These are phyloP conservation scores for Drepana arcuata DNA, from an alignment of 1,140 invertebrate species.

Conservation along the genomic window DNA sequence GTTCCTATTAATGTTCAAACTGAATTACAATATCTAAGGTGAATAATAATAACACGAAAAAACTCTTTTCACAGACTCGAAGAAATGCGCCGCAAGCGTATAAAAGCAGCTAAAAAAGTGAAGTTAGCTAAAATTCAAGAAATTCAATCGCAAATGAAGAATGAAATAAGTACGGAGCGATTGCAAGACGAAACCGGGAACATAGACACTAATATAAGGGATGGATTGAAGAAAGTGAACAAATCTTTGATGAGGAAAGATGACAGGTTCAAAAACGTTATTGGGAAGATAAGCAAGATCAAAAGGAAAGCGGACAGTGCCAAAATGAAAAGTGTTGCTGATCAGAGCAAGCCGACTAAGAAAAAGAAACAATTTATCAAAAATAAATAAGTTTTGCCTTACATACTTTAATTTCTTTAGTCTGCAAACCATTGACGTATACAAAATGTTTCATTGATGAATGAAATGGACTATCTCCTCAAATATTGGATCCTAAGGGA, in stretches of 20 bases:
- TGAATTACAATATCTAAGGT: no score
- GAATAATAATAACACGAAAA: no score
- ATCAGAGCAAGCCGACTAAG: no score
- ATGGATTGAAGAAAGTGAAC: conserved; percentile 54
- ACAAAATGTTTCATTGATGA: no score
- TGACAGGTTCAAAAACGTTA: conserved; percentile 65
- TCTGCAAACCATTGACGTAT: no score
- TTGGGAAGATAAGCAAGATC: conserved; percentile 68
- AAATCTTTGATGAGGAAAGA: conserved; percentile 64
- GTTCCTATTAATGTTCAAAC: no score
- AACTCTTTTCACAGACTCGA: conserved; percentile 48
- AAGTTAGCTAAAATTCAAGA: conserved; percentile 61
- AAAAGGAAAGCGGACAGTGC: conserved; percentile 56
- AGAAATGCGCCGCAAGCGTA: conserved; percentile 56
- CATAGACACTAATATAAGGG: conserved; percentile 45
- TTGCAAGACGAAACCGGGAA: conserved; percentile 25
- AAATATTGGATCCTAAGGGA: no score
- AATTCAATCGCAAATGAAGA: conserved; percentile 51
- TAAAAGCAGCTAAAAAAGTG: conserved; percentile 56
- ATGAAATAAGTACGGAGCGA: conserved; percentile 22
- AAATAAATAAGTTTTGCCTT: conserved; percentile 41
- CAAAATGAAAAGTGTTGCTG: no score
- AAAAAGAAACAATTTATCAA: conserved; percentile 31
- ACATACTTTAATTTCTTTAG: no score
- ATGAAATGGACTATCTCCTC: no score